Evolutionary conservation across 2,888 invertebrate species (phyloP).

Genomic region (Microchrysa polita): DNA sequence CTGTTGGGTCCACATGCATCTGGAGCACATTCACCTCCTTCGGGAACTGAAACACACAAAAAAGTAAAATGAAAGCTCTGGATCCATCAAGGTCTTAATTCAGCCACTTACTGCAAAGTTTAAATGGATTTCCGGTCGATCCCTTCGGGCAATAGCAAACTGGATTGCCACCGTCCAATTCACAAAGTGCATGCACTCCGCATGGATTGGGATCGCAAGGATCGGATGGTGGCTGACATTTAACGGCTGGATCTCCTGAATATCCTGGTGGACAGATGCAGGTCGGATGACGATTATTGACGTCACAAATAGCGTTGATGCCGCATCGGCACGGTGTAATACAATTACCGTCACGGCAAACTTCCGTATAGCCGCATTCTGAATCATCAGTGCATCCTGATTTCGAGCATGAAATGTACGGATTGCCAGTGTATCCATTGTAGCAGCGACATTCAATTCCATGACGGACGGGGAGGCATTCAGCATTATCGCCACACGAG

Average conservation of each 20-base stretch:
- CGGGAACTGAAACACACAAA: slow-evolving; percentile 80
- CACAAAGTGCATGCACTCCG: slow-evolving; percentile 85
- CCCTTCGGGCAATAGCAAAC: slow-evolving; percentile 91
- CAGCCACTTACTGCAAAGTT: slow-evolving; percentile 82
- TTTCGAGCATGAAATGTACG: slow-evolving; percentile 75
- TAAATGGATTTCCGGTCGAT: slow-evolving; percentile 89
- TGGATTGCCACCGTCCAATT: slow-evolving; percentile 84
- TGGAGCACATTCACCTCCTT: slow-evolving; percentile 83
- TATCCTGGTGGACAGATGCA: slow-evolving; percentile 87
- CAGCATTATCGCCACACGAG: slow-evolving; percentile 84
- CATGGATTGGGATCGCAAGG: slow-evolving; percentile 89
- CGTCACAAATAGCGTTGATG: slow-evolving; percentile 82
- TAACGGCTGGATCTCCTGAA: slow-evolving; percentile 77
- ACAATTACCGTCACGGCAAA: slow-evolving; percentile 81
- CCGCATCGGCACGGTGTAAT: slow-evolving; percentile 83
- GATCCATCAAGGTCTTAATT: not conserved
- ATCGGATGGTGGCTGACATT: slow-evolving; percentile 78
- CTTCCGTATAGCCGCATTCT: slow-evolving; percentile 78
- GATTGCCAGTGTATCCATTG: slow-evolving; percentile 79
- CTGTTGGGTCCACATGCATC: slow-evolving; percentile 87
- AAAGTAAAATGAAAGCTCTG: slow-evolving; percentile 46
- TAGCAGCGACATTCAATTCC: slow-evolving; percentile 80
- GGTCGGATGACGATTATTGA: slow-evolving; percentile 78
- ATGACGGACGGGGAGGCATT: slow-evolving; percentile 80
- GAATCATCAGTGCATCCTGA: slow-evolving; percentile 77